Percentiles rank a stretch among this genome's conserved stretches.
Conservation (phyloP, 1,140 invertebrate genomes). For the Aphidius gifuensis region DNA sequence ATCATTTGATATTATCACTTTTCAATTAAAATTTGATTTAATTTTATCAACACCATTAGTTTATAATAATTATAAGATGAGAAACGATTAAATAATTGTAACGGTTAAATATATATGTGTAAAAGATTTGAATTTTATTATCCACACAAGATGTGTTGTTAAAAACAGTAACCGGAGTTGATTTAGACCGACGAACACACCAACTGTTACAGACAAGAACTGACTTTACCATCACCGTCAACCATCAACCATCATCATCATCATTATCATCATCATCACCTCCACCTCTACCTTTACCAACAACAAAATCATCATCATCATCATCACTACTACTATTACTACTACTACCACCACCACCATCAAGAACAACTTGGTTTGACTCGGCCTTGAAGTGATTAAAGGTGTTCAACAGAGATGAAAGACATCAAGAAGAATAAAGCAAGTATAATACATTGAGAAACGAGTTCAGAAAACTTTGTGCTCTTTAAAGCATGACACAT, state of each 20-base stretch:
- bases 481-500: constrained; percentile 31
- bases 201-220: constrained; percentile 1
- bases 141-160: no score
- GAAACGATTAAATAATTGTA: no score
- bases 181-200: background rate
- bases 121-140: no score
- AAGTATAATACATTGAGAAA: constrained; percentile 1
- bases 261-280: background rate
- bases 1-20: no score
- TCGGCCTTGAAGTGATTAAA: constrained; percentile 48
- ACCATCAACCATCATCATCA: background rate
- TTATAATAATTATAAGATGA: no score
- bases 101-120: no score
- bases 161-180: background rate
- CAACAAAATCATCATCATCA: background rate
- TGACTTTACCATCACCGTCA: background rate
- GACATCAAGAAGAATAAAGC: constrained; percentile 13
- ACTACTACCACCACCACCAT: background rate
- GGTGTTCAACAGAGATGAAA: constrained; percentile 20
- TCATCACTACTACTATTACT: background rate
- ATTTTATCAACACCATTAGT: no score
- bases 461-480: constrained; percentile 36
- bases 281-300: no score
- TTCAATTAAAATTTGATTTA: no score
- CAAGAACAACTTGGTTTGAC: constrained; percentile 15